These are phyloP conservation scores for Abrostola triplasia DNA, from an alignment of 2,888 invertebrate species.

Conservation along the genomic window DNA sequence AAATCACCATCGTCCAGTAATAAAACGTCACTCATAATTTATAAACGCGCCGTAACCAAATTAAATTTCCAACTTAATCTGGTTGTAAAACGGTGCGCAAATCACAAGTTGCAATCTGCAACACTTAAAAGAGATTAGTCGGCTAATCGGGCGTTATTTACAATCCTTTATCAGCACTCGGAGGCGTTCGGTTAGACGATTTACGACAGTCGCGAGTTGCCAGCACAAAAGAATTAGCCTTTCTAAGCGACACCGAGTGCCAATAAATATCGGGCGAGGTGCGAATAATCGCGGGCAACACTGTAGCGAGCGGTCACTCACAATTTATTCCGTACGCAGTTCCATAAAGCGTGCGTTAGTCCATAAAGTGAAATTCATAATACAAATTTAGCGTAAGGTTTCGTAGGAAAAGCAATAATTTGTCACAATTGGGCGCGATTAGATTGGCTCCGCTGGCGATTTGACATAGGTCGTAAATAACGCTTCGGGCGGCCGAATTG, in stretches of 20 bases:
- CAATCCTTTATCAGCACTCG: constrained; percentile 81
- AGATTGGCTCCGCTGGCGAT: constrained; percentile 86
- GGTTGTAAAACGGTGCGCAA: constrained; percentile 71
- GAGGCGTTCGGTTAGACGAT: constrained; percentile 76
- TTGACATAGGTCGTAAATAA: constrained; percentile 87
- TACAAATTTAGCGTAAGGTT: constrained; percentile 82
- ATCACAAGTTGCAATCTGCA: constrained; percentile 77
- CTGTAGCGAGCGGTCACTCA: constrained; percentile 67
- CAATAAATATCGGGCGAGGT: constrained; percentile 82
- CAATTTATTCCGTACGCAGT: constrained; percentile 71
- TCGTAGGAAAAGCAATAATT: constrained; percentile 88
- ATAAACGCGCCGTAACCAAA: constrained; percentile 53
- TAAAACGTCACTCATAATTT: constrained; percentile 53
- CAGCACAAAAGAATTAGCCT: constrained; percentile 81
- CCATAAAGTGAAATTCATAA: constrained; percentile 81
- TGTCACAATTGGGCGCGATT: constrained; percentile 88
- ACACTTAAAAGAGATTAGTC: constrained; percentile 78
- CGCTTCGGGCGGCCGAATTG: constrained; percentile 74
- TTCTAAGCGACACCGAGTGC: constrained; percentile 84
- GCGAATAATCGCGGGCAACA: constrained; percentile 84
- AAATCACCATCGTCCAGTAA: constrained; percentile 47
- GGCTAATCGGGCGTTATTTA: constrained; percentile 83
- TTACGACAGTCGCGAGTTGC: constrained; percentile 75
- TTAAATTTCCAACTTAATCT: constrained; percentile 67
- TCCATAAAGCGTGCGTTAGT: constrained; percentile 64